Percentiles rank a stretch among this genome's conserved stretches.
phyloP scores from a whole-genome alignment of 1,140 invertebrate genomes.

The Cydia pomonella region DNA sequence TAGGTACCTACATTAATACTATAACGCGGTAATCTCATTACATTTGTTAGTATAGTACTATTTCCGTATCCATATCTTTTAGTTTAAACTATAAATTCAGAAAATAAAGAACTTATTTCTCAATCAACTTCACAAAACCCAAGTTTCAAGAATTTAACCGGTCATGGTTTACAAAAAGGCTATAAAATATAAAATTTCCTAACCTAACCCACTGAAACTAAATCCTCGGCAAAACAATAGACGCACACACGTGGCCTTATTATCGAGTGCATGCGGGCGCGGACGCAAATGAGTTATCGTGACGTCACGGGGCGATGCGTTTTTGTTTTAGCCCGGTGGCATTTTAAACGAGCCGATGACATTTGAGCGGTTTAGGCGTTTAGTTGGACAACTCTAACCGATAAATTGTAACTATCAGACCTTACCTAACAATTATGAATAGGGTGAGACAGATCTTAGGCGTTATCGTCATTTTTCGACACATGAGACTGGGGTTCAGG shows the following conservation, averaged over 20 bases:
- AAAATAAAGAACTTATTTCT: background rate
- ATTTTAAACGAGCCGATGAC: background rate
- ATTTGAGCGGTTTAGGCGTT: background rate
- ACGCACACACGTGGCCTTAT: conserved; percentile 30
- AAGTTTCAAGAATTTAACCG: background rate
- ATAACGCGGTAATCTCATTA: too few species aligned
- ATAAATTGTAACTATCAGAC: background rate
- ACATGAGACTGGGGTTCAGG: too few species aligned
- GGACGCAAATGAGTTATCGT: conserved; percentile 59
- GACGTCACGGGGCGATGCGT: conserved; percentile 62
- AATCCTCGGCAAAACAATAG: conserved; percentile 23
- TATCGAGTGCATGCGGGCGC: conserved; percentile 30
- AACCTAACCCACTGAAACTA: conserved; percentile 33
- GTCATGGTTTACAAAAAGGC: background rate
- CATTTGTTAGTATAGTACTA: too few species aligned
- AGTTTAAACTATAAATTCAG: too few species aligned
- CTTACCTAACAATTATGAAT: background rate
- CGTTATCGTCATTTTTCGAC: too few species aligned
- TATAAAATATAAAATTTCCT: conserved; percentile 19
- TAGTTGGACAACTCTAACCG: background rate
- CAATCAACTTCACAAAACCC: background rate
- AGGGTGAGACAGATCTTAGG: background rate
- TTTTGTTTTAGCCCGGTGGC: conserved; percentile 51
- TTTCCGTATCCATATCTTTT: too few species aligned
- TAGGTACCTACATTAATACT: too few species aligned